Base-by-base conservation (phyloP, 2,797 vertebrate genomes). In the Euthynnus affinis region DNA sequence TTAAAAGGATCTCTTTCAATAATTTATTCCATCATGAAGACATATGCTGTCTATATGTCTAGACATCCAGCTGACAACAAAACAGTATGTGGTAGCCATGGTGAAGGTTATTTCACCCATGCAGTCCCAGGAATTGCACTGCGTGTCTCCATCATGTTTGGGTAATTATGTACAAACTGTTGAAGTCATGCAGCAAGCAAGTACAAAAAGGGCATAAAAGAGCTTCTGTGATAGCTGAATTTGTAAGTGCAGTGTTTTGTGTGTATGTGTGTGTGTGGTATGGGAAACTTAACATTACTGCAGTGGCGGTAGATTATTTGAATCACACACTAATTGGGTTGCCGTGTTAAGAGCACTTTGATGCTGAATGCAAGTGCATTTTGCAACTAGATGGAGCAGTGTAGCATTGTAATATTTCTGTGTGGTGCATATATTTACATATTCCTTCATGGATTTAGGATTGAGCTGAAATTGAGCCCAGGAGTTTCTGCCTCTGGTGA, bases 401-500 rank as follows among this genome's bases (percentile, higher is more conserved):
- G 81, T 71, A 42, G 76, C 74, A 87, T 91, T 90, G 83, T 87
- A 87, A 86, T 87, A 75, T 81, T 83, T 87, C 61, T 78, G 72
- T 85, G 86, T 86, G 89, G 70, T 12, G 82, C 87, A 90, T 88
- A 91, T 85, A 94, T 94, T 92, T 91, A 89, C 88, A 92, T 93
- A 91, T 91, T 87, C 81, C 86, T 92, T 87, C 88, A 85, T 92
- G 88, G 90, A 81, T 91, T 93, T 87, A 80, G 83, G 85, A 92
- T 87, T 78, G 89, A 92, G 84, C 90, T 91, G 86, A 93, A 93
- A 93, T 91, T 89, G 89, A 90, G 92, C 92, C 87, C 90, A 87
- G 87, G 89, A 92, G 89, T 93, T 89, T 90, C 64, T 74, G 85
- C 91, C 89, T 91, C 89, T 88, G 83, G 88, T 91, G 89, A 93